Conservation (phyloP, 2,797 vertebrate species). For the Limnodromus scolopaceus region DNA sequence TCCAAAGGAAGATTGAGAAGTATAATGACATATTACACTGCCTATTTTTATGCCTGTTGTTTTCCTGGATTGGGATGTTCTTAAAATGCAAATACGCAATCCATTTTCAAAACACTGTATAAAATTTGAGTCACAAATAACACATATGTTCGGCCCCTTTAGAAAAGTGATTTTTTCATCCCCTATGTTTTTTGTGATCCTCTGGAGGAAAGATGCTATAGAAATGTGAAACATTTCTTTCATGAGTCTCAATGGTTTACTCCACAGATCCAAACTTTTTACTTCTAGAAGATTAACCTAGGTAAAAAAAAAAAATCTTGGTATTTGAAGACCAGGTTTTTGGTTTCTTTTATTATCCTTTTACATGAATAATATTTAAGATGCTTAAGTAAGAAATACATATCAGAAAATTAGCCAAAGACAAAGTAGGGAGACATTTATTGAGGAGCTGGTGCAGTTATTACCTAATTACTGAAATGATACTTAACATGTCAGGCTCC, state of each 20-base stretch:
- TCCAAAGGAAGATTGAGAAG: background rate
- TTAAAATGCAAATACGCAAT: background rate
- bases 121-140: background rate
- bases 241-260: background rate
- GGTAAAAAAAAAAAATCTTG: background rate
- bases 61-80: background rate
- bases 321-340: background rate
- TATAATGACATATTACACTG: background rate
- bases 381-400: background rate
- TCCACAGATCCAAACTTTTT: background rate
- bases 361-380: background rate
- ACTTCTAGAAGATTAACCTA: background rate
- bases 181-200: background rate
- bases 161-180: background rate
- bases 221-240: background rate
- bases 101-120: background rate
- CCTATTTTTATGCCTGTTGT: background rate
- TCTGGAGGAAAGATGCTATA: background rate
- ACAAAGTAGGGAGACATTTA: background rate
- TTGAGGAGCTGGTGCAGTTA: background rate
- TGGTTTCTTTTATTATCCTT: background rate
- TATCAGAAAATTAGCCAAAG: background rate
- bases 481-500: background rate
- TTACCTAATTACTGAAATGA: background rate
- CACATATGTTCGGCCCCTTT: background rate